Evolutionary conservation across 2,113 vertebrate species (phyloP), one percentile per base, ranked within the genome.

Genomic region (Leuciscus idus): DNA sequence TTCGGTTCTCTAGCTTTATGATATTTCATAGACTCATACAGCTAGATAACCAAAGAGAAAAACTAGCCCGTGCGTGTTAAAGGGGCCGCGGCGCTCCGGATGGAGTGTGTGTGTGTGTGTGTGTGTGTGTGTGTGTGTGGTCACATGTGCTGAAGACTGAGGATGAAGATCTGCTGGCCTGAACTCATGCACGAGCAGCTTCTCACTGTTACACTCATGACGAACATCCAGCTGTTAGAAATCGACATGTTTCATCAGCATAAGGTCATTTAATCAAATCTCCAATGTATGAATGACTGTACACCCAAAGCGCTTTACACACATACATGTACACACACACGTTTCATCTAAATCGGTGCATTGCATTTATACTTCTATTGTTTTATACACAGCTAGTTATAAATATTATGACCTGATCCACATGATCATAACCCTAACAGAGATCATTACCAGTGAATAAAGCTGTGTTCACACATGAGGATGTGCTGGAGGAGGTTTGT

Each of bases 1-100:
- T 98, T 98, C 97, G 97, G 97, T 97, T 97, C 96, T 97, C 97
- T 97, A 98, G 97, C 97, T 98, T 98, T 98, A 98, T 98, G 97
- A 97, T 95, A 96, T 97, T 96, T 96, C 91, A 94, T 92, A 97
- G 96, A 97, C 97, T 98, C 97, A 98, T 97, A 98, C 97, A 98
- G 97, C 97, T 98, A 98, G 96, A 97, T 97, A 98, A 98, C 97
- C 97, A 98, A 98, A 98, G 97, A 98, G 91, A 97, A 95, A 95
- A 97, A 96, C 96, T 96, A 91, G 89, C 94, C 96, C 95, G 92
- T 92, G 91, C 92, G 90, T 94, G 95, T 95, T 95, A 95, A 95
- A 95, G 94, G 94, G 92, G 89, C 92, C 92, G 91, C 91, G 85
- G 90, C 91, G 86, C 86, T 87, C 84, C 72, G 70, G 87, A 90